Conservation (phyloP, 2,113 vertebrate species). For the Sprattus sprattus region DNA sequence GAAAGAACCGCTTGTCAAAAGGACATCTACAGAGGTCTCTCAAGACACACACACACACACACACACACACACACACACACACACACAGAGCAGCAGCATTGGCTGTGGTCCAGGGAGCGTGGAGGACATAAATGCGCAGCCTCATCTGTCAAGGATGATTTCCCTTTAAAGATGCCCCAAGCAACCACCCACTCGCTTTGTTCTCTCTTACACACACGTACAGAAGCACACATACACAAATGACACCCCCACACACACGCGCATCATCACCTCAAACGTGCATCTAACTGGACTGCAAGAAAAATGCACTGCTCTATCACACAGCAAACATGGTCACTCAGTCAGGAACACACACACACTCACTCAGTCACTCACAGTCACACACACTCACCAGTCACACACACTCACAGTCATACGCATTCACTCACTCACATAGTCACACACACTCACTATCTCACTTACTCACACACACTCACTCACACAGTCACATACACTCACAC, state of each 20-base stretch:
- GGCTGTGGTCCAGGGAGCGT: conserved; percentile 19
- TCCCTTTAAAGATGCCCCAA: conserved; percentile 14
- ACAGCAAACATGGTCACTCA: background rate
- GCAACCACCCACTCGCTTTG: background rate
- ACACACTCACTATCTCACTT: background rate
- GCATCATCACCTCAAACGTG: background rate
- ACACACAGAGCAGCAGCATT: background rate
- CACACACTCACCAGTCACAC: background rate
- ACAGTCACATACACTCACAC: too few species aligned
- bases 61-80: background rate
- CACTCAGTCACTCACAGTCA: background rate
- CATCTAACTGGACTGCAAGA: background rate
- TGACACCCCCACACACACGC: background rate
- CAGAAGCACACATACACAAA: background rate
- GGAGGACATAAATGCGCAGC: conserved; percentile 16
- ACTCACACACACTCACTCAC: background rate
- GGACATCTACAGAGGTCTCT: too few species aligned
- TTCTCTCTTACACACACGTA: background rate
- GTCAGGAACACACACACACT: background rate
- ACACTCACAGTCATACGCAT: background rate
- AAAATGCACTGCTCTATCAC: background rate
- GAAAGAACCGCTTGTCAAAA: background rate
- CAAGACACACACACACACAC: background rate
- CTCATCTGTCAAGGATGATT: conserved; percentile 47
- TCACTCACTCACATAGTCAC: background rate